Evolutionary conservation across 2,113 vertebrate species (phyloP).

Genomic region (Nanorana parkeri): DNA sequence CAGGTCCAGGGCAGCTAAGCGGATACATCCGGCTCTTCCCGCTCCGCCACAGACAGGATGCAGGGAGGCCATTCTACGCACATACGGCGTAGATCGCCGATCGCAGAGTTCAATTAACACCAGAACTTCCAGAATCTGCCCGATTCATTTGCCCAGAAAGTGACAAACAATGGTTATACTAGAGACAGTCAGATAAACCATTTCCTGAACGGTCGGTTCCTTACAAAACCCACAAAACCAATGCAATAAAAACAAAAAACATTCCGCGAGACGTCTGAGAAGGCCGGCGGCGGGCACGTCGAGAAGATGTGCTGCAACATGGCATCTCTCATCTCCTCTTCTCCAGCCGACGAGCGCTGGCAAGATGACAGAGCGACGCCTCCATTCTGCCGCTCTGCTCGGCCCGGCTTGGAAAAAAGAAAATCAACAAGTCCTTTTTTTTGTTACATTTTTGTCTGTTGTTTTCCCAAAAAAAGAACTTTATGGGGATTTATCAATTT

Average conservation of each 20-base stretch:
- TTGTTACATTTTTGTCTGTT: too few relatives aligned
- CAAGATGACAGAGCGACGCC: neutral
- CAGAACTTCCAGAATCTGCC: neutral
- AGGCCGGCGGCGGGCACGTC: neutral
- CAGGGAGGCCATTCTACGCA: too few relatives aligned
- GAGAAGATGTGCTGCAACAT: neutral
- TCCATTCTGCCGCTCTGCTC: neutral
- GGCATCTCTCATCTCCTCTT: neutral
- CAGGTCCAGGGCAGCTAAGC: too few relatives aligned
- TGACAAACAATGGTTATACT: neutral
- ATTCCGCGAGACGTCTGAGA: neutral
- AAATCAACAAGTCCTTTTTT: too few relatives aligned
- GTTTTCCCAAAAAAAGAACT: too few relatives aligned
- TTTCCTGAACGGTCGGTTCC: neutral
- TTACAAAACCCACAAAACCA: constrained; percentile 19
- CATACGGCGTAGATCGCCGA: too few relatives aligned
- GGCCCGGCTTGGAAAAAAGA: neutral
- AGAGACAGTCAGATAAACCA: neutral
- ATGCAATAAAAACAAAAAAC: neutral
- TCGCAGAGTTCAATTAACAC: neutral
- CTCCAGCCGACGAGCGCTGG: neutral
- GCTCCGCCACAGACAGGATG: too few relatives aligned
- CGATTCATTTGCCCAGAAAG: neutral
- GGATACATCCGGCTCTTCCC: too few relatives aligned
- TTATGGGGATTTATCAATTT: too few relatives aligned